Base-by-base conservation (phyloP, 1,140 invertebrate species). In the Trichoplusia ni region DNA sequence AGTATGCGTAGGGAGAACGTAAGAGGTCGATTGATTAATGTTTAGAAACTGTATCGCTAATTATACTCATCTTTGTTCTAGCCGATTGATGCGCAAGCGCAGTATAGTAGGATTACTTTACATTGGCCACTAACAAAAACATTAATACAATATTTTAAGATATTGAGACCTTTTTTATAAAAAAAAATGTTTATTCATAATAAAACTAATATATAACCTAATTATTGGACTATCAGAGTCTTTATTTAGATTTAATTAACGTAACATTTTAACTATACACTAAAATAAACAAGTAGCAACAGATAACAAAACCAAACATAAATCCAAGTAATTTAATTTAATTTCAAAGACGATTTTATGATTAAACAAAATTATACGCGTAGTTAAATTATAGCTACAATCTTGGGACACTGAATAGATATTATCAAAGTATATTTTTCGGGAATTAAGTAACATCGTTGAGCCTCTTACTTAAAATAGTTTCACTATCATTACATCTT, bases 61-160 rank as follows among this genome's bases (percentile, higher is more conserved):
- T 58, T 58, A 44, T 37, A 14, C 25, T 9, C 25, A 44, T 58
- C 54, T 58, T 58, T 58, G 54, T 58, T 44, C 37, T 42, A 37
- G 14, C 53, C 53, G 53, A 27, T n/a, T 5, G 37, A 18, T 27
- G 35, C 37, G 53, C 23, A 3, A 13, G n/a, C 51, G 35, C 13
- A 42, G 14, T 29, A 9, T 40, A 58, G 13, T 42, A 4, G 6
- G 23, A n/a, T 27, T n/a, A 1, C 7, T 11, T n/a, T 3, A 58
- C 7, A 42, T 42, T 58, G 53, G 53, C 37, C 13, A 33, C 4
- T 35, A 18, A 35, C 4, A 21, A 29, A 14, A 46, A 0, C 1
- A 2, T n/a, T n/a, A 21, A n/a, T n/a, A n/a, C n/a, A n/a, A n/a
- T n/a, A n/a, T n/a, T n/a, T n/a, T n/a, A n/a, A n/a, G n/a, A n/a